These are phyloP conservation scores for Gonocerus acuteangulatus DNA, from an alignment of 2,888 invertebrate genomes.

Conservation along the genomic window DNA sequence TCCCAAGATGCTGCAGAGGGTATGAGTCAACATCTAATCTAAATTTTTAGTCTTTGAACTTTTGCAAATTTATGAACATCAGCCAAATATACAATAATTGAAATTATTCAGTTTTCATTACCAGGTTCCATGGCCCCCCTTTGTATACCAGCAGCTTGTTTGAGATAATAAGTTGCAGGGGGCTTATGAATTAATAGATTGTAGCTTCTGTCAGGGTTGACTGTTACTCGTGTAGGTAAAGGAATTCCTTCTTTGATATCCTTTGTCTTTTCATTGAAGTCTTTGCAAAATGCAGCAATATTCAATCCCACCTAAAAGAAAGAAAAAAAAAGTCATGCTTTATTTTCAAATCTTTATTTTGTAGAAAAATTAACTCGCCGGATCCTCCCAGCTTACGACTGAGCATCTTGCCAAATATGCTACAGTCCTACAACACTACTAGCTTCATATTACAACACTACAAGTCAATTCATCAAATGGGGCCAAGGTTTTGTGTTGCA, in stretches of 20 bases:
- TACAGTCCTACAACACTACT: slow-evolving; percentile 22
- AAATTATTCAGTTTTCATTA: no score
- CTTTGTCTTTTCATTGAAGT: slow-evolving; percentile 88
- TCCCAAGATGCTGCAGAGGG: no score
- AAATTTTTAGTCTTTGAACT: no score
- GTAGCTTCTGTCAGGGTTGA: slow-evolving; percentile 80
- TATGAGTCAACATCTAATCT: no score
- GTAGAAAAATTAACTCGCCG: slow-evolving; percentile 12
- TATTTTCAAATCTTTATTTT: no score
- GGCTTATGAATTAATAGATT: slow-evolving; percentile 76
- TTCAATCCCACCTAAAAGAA: slow-evolving; percentile 80
- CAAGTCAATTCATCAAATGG: no score
- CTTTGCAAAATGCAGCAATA: slow-evolving; percentile 92
- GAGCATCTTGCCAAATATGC: no score
- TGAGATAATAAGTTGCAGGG: slow-evolving; percentile 78
- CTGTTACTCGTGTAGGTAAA: slow-evolving; percentile 69
- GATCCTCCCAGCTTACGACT: no score
- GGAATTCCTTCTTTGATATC: slow-evolving; percentile 85
- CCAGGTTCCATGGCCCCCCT: slow-evolving; percentile 66
- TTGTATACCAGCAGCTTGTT: slow-evolving; percentile 88
- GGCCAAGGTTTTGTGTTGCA: no score
- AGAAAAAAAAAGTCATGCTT: slow-evolving; percentile 7
- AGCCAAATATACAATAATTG: no score
- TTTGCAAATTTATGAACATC: no score
- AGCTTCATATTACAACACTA: no score